Evolutionary conservation across 2,113 vertebrate species (phyloP), one percentile per base, ranked within the genome.

Genomic region (Atlantisia rogersi): DNA sequence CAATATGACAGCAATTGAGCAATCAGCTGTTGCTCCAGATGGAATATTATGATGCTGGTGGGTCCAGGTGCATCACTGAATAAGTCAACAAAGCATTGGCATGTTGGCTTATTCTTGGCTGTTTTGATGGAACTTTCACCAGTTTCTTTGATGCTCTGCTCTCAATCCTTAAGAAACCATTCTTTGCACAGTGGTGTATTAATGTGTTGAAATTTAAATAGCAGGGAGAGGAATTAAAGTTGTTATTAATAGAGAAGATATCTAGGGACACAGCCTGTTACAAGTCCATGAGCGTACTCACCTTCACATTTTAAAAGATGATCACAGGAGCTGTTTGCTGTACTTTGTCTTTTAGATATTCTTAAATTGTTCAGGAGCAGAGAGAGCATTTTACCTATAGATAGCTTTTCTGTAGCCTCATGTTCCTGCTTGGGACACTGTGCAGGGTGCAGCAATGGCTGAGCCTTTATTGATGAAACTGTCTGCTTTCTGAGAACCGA

Each of bases 1-100:
- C 64, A 75, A 40, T 82, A 67, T 78, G 81, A 90, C 65, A 92
- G 17, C 74, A 78, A 58, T 32, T 73, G 84, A 91, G 79, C 76
- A 62, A 93, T 40, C 86, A 92, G 82, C 85, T 95, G 85, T 84
- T 93, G 64, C 40, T 80, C 40, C 92, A 95, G 91, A 84, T 92
- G 91, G 93, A 92, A 24, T 52, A 40, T 53, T 59, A 3, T 65
- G 82, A 68, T 79, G 79, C 81, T 84, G 80, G 32, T 60, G 53
- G n/a, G 42, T 80, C 85, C 94, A 94, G 95, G 92, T 95, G 85
- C 93, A 71, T 40, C 0, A 1, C 50, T 73, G 88, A 95, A 81
- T 78, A 86, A 82, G 69, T n/a, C 69, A 88, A 17, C 29, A 46
- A 32, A 86, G 26, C 50, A 37, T 5, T 88, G 82, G 60, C 73